Evolutionary conservation across 2,888 invertebrate genomes (phyloP), one percentile per base, ranked within the genome.

Genomic region (Neoascia interrupta): DNA sequence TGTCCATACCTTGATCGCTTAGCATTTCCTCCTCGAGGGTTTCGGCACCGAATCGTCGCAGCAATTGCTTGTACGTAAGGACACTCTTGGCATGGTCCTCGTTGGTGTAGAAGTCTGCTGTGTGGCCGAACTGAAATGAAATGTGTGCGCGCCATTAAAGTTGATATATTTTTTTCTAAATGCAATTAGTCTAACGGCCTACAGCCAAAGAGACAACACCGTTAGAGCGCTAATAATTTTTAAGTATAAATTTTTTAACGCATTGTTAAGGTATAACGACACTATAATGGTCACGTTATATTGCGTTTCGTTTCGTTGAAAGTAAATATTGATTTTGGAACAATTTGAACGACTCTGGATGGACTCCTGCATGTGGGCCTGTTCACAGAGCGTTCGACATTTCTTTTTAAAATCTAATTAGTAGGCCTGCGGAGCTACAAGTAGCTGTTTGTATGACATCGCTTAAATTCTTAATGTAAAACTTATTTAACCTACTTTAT

Each of bases 61-160:
- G 86, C 36, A 96, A 87, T 83, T 92, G 91, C 83, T 91, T 91
- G 86, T 94, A 94, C 28, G 92, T 92, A 63, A 96, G 90, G 69
- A 93, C 91, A 60, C 90, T 90, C 81, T 92, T 92, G 8, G 87
- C 83, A 34, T 85, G 82, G 19, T 87, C 87, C 84, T 93, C 92
- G 61, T 92, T 91, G 83, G 92, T 90, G 87, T 96, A 96, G 85
- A 94, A 94, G 84, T 96, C 96, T 31, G 96, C 93, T 49, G 94
- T 93, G 56, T 92, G 91, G 39, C 94, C 96, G 85, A 92, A n/a
- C 31, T 31, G n/a, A n/a, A 31, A 31, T n/a, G 31, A 31, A n/a
- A 31, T n/a, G n/a, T n/a, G n/a, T n/a, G n/a, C n/a, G n/a, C 31
- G 8, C 8, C 8, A 8, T n/a, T 31, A 31, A 3, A 4, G n/a